Evolutionary conservation across 1,140 invertebrate species (phyloP), one percentile per base, ranked within the genome.

Genomic region (Lutraria rhynchaena): DNA sequence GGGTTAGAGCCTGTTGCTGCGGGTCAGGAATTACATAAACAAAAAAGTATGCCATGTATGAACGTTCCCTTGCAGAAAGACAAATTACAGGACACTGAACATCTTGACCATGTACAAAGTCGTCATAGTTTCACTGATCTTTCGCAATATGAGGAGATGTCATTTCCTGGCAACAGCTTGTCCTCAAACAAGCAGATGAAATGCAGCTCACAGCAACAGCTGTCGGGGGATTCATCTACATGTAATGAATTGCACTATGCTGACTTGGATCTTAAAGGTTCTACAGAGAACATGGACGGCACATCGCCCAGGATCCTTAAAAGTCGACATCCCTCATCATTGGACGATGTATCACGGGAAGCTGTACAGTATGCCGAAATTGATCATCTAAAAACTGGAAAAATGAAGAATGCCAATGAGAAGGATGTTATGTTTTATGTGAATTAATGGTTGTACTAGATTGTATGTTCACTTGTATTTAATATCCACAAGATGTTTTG

Each of bases 1-100:
- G 41, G 22, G 11, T 35, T 73, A n/a, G 77, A 81, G 29, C 69
- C 77, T 13, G 22, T 17, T 19, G n/a, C n/a, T 27, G 35, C 53
- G 0, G 37, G 22, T 3, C 55, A 41, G 29, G 57, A 71, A 27
- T 41, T 71, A 49, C 31, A 41, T 22, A 81, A 81, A 60, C 67
- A 70, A 51, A 70, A 70, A 22, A 81, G 77, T 31, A 81, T 81
- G 77, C 77, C 77, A 13, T 81, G 77, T 37, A 71, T 81, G 77
- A 73, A 27, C 9, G 46, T 81, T n/a, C 77, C 53, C 15, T 7
- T 49, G 0, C 17, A 44, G 19, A 0, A 22, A n/a, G 55, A 69
- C 29, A 35, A 17, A 27, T 11, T 49, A 41, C 13, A 27, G 9
- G 67, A 49, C 27, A 4, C 44, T 4, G 51, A 80, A 9, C 24